Percentiles rank a stretch among this genome's conserved stretches.
These are phyloP conservation scores for Drosophila aldrichi DNA, from an alignment of 2,888 invertebrate species.

Conservation along the genomic window DNA sequence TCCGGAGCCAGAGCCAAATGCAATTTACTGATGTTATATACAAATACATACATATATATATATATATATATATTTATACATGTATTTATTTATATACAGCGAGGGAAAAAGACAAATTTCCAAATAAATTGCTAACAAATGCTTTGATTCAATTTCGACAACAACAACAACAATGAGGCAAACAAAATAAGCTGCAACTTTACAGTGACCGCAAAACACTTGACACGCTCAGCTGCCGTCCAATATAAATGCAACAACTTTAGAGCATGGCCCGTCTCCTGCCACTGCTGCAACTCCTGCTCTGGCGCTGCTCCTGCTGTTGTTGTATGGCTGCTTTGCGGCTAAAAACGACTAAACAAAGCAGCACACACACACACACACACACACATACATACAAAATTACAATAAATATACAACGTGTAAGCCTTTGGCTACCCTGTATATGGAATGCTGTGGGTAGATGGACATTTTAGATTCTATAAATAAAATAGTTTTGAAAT, in stretches of 20 bases:
- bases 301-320: not conserved
- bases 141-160: conserved; percentile 70
- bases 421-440: conserved; percentile 38
- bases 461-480: not conserved
- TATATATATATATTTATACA: not conserved
- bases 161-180: conserved; percentile 32
- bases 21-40: conserved; percentile 58
- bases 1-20: conserved; percentile 23
- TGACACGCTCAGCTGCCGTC: conserved; percentile 74
- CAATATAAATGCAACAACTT: conserved; percentile 68
- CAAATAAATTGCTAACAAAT: conserved; percentile 74
- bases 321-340: conserved; percentile 10
- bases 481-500: not conserved
- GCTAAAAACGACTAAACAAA: conserved; percentile 37
- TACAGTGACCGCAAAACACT: conserved; percentile 68
- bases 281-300: not conserved
- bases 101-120: conserved; percentile 56
- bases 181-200: conserved; percentile 58
- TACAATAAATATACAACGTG: conserved; percentile 64
- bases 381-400: conserved; percentile 12
- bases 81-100: not conserved
- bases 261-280: not conserved
- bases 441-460: not conserved
- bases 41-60: no score
- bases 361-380: not conserved